These are phyloP conservation scores for Sussaba pulchella DNA, from an alignment of 2,888 invertebrate species.

Conservation along the genomic window DNA sequence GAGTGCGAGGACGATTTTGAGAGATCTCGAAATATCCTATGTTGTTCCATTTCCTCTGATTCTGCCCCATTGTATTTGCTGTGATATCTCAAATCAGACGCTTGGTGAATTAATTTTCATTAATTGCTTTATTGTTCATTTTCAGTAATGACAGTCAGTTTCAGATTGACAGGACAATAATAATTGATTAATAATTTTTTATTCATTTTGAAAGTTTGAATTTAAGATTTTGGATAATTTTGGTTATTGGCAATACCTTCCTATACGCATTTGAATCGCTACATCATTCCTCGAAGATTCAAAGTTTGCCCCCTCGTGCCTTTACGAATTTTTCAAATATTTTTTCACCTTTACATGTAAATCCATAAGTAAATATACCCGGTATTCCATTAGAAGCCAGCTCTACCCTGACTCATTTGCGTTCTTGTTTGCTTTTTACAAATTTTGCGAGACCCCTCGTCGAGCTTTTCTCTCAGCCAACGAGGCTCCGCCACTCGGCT, in stretches of 20 bases:
- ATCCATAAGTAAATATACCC: background rate
- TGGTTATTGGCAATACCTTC: too few relatives aligned
- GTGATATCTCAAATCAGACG: too few relatives aligned
- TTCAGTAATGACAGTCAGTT: too few relatives aligned
- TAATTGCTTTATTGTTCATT: too few relatives aligned
- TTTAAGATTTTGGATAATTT: too few relatives aligned
- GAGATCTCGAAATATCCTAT: background rate
- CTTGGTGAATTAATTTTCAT: too few relatives aligned
- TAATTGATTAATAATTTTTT: too few relatives aligned
- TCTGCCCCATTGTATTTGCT: too few relatives aligned
- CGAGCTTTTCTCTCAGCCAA: background rate
- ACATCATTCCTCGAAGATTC: background rate
- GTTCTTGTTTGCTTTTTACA: background rate
- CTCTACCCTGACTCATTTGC: background rate
- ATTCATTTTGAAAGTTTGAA: too few relatives aligned
- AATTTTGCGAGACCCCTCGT: conserved; percentile 1
- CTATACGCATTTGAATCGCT: too few relatives aligned
- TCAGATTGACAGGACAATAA: too few relatives aligned
- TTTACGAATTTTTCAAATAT: background rate
- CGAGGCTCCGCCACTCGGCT: conserved; percentile 10
- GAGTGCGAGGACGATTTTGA: too few relatives aligned
- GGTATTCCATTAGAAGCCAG: background rate
- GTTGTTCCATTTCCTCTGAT: background rate
- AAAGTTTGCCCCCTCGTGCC: background rate
- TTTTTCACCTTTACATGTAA: background rate